These are phyloP conservation scores for Gadopsis marmoratus DNA, from an alignment of 2,797 vertebrate genomes.

Conservation along the genomic window DNA sequence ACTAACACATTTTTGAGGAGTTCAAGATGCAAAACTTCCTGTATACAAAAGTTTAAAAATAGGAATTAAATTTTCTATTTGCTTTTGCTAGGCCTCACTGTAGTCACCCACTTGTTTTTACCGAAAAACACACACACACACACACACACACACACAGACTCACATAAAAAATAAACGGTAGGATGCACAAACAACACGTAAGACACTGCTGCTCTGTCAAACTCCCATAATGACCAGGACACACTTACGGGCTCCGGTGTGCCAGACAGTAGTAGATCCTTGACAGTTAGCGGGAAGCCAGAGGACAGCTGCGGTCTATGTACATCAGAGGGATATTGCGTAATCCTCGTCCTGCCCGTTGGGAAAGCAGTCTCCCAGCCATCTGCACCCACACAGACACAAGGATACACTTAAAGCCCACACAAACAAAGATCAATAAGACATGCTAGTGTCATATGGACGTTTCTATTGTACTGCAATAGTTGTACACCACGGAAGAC, in stretches of 20 bases:
- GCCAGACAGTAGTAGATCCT: constrained; percentile 92
- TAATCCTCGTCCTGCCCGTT: constrained; percentile 49
- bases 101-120: constrained; percentile 8
- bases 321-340: constrained; percentile 61
- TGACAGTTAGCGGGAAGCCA: constrained; percentile 89
- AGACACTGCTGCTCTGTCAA: not conserved
- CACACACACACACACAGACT: not conserved
- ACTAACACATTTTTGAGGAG: not conserved
- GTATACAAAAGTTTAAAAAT: constrained; percentile 26
- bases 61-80: constrained; percentile 39
- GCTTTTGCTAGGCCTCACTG: constrained; percentile 11
- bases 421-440: constrained; percentile 23
- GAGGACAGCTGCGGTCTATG: constrained; percentile 63
- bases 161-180: constrained; percentile 28
- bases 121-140: not conserved
- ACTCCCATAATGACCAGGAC: not conserved
- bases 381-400: constrained; percentile 74
- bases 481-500: too few species aligned
- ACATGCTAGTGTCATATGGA: not conserved
- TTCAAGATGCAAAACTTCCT: constrained; percentile 7
- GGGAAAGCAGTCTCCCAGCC: constrained; percentile 74
- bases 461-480: too few species aligned
- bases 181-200: constrained; percentile 7
- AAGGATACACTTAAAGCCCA: constrained; percentile 26
- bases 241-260: constrained; percentile 88